Evolutionary conservation across 1,140 invertebrate genomes (phyloP), one percentile per base, ranked within the genome.

Genomic region (Onthophagus taurus): DNA sequence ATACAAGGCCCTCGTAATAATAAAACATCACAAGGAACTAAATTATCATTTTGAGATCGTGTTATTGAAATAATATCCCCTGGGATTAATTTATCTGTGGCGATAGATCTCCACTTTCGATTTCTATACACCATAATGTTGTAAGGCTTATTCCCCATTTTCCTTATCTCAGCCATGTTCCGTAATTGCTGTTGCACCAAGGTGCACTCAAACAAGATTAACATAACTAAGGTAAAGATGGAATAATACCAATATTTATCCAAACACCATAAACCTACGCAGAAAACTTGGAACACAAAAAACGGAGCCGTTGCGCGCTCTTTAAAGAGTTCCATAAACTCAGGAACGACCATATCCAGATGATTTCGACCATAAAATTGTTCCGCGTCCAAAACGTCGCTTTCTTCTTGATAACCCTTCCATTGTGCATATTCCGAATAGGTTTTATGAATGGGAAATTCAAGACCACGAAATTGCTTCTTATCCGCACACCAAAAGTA

Each of bases 91-190:
- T 96, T 83, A 67, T 92, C 81, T 49, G 84, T 89, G 45, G 81
- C 72, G 24, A 97, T 79, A 34, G 78, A 77, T 30, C 89, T 73
- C 97, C 97, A 99, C 64, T 89, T 80, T 55, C 88, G 77, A 61
- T 90, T 89, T 53, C 97, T 78, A 60, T 97, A 97, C 0, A 90
- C 92, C 77, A 94, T 81, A 50, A 97, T 85, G 45, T 78, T 75
- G 61, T 95, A 96, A 0, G 94, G 91, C 68, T 95, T 95, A 54
- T 95, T 98, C 12, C 95, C 96, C 96, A 99, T 99, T 71, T 97
- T 94, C n/a, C 95, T 74, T 52, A 99, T 98, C 70, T 97, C 94
- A n/a, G 90, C 82, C 90, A 99, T 96, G 64, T 99, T 99, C 52
- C 88, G 72, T 4, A 99, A 60, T 61, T 99, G 97, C 60, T 99